These are phyloP conservation scores for Dicrurus megarhynchus DNA, from an alignment of 2,113 vertebrate genomes.

Conservation along the genomic window DNA sequence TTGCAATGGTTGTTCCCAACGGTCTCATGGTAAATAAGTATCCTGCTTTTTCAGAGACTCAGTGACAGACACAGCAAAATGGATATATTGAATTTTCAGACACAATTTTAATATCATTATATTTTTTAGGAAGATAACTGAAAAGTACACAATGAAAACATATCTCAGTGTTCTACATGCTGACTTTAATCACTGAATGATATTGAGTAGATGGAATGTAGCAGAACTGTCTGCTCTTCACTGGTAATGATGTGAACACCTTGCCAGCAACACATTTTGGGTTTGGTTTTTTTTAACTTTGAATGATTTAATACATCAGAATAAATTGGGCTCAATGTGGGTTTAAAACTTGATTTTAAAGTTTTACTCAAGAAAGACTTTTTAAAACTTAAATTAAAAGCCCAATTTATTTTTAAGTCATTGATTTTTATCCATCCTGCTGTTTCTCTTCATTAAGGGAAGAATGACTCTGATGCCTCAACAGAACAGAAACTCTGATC, in stretches of 20 bases:
- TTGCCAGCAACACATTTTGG: not conserved
- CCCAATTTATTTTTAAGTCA: constrained; percentile 21
- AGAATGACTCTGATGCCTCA: constrained; percentile 17
- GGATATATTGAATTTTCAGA: not conserved
- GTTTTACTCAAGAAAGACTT: not conserved
- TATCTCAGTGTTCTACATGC: not conserved
- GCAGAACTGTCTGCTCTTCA: not conserved
- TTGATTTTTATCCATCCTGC: constrained; percentile 50
- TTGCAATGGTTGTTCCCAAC: not conserved
- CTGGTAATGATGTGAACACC: not conserved
- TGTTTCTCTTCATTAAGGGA: constrained; percentile 49
- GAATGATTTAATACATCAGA: not conserved
- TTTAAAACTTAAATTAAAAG: constrained; percentile 18
- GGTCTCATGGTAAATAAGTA: not conserved
- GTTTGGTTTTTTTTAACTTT: not conserved
- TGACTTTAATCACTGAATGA: not conserved
- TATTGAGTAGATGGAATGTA: not conserved
- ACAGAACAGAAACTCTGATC: constrained; percentile 50
- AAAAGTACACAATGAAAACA: not conserved
- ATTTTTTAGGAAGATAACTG: not conserved
- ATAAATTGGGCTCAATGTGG: not conserved
- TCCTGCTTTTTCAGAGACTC: not conserved
- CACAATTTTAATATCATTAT: not conserved
- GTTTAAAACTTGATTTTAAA: constrained; percentile 14
- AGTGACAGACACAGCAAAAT: not conserved